Evolutionary conservation across 1,140 invertebrate species (phyloP).

Genomic region (Formica selysi): DNA sequence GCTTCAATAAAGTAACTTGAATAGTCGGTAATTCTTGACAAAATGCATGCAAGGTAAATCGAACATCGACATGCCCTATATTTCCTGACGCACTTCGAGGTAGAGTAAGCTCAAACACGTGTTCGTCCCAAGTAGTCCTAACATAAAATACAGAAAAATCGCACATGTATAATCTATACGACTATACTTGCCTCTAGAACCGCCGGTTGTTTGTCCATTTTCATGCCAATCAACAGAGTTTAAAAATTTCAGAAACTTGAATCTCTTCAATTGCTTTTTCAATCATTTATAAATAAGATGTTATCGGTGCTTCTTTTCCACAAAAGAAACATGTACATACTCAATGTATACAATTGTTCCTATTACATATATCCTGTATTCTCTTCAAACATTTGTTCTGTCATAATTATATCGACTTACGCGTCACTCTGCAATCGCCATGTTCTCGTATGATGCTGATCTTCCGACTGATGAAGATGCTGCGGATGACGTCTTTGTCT

Average conservation of each 20-base stretch:
- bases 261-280: neutral
- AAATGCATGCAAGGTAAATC: slow-evolving; percentile 92
- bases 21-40: slow-evolving; percentile 88
- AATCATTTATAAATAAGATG: neutral
- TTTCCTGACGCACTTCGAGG: slow-evolving; percentile 89
- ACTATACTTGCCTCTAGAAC: neutral
- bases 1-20: slow-evolving; percentile 94
- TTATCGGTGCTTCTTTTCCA: neutral
- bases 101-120: slow-evolving; percentile 95
- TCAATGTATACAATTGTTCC: neutral
- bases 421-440: slow-evolving; percentile 95
- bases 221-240: neutral
- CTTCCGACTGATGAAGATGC: slow-evolving; percentile 91
- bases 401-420: slow-evolving; percentile 81
- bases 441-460: slow-evolving; percentile 92
- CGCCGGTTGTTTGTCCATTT: neutral
- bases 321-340: neutral
- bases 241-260: too few relatives aligned
- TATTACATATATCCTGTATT: neutral
- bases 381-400: neutral
- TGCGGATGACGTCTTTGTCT: slow-evolving; percentile 94
- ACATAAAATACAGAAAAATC: neutral
- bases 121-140: slow-evolving; percentile 95
- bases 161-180: neutral
- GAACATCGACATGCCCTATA: slow-evolving; percentile 95